Evolutionary conservation across 1,140 invertebrate genomes (phyloP), one percentile per base, ranked within the genome.

Genomic region (Drosophila bocqueti): DNA sequence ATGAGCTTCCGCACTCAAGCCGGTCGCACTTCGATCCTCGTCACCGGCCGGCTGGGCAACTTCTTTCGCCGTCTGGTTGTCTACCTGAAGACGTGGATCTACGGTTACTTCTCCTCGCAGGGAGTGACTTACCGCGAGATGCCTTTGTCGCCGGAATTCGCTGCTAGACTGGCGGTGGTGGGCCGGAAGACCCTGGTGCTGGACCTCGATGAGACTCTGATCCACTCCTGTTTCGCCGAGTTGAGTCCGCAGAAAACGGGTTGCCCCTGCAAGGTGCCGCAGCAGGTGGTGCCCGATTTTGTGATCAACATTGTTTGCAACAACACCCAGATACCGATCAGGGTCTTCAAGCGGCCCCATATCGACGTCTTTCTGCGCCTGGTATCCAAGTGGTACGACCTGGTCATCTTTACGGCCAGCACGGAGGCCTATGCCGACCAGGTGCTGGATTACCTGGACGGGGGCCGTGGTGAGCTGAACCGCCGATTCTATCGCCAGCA

Each of bases 201-300:
- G 2, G 86, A 90, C 49, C 46, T 90, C 24, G 86, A 90, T n/a
- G 86, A 91, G 58, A 91, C 86, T 0, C 57, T 90, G n/a, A 49
- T 90, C 9, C 86, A 90, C 38, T 74, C 86, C 0, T 18, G 49
- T 8, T 15, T 15, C 4, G 13, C 26, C 10, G 46, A 21, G 6
- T 1, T 6, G 18, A 24, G 15, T 26, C 1, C 15, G 2, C 0
- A 16, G 15, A 9, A 10, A 1, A 26, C 46, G 21, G 21, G 46
- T 10, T 50, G 47, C 47, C 9, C 8, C 15, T 49, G 46, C 9
- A 11, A n/a, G 4, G 49, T 80, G 36, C 66, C 87, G 2, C 15
- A 43, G 4, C 2, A 6, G 1, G 83, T 80, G 1, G 21, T 40
- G 5, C 83, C 87, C 0, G 87, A 91, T n/a, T 87, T 61, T 13